These are phyloP conservation scores for Sebastes hubbsi DNA, from an alignment of 2,797 vertebrate species.

Conservation along the genomic window DNA sequence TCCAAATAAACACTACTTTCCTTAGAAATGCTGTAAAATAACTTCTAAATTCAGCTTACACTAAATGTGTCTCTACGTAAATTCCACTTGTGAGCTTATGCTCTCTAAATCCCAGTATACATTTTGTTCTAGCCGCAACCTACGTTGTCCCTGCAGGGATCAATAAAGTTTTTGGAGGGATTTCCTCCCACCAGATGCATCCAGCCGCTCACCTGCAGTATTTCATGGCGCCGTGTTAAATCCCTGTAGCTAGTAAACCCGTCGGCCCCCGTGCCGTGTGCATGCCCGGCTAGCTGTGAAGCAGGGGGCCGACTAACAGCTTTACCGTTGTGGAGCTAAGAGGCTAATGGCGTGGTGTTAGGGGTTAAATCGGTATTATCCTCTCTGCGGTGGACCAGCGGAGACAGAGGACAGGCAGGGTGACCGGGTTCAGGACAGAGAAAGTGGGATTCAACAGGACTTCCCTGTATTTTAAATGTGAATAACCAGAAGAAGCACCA, in stretches of 20 bases:
- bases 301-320: conserved; percentile 11
- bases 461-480: conserved; percentile 34
- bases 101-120: neutral
- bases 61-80: neutral
- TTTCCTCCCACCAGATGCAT: neutral
- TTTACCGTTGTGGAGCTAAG: conserved; percentile 57
- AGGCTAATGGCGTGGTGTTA: conserved; percentile 56
- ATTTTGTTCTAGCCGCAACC: neutral
- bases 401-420: conserved; percentile 36
- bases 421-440: conserved; percentile 21
- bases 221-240: conserved; percentile 44
- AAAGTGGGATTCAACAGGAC: conserved; percentile 19
- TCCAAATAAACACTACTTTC: neutral
- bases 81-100: neutral
- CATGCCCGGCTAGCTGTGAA: conserved; percentile 19
- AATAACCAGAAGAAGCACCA: conserved; percentile 27
- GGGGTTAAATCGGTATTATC: conserved; percentile 66
- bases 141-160: neutral
- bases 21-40: neutral
- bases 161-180: neutral
- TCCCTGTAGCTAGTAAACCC: conserved; percentile 36
- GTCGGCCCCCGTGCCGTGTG: conserved; percentile 16
- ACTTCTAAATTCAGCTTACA: neutral
- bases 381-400: conserved; percentile 31
- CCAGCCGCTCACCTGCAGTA: conserved; percentile 39